A percentile compares a stretch with the other conserved stretches of the same genome.
Conservation (phyloP, 1,140 invertebrate species). For the Contarinia nasturtii region DNA sequence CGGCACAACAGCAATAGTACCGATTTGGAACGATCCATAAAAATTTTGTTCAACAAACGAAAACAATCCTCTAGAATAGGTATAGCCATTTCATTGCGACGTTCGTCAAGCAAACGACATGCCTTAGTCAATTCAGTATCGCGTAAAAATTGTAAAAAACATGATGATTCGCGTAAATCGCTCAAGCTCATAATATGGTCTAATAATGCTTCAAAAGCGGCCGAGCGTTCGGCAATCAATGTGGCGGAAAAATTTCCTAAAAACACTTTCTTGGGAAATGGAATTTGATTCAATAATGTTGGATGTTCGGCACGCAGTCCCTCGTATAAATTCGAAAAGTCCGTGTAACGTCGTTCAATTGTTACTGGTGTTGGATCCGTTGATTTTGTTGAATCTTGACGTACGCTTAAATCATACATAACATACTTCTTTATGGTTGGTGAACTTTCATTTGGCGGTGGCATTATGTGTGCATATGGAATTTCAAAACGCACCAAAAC, state of each 20-base stretch:
- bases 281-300: conserved; percentile 29
- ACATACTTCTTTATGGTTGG: conserved; percentile 39
- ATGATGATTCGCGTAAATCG: conserved; percentile 34
- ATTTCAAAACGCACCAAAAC: conserved; percentile 26
- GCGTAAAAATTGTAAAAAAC: conserved; percentile 47
- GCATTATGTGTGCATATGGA: conserved; percentile 24
- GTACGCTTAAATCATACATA: conserved; percentile 37
- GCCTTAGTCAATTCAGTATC: conserved; percentile 40
- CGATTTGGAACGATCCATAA: conserved; percentile 44
- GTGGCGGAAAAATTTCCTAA: conserved; percentile 56
- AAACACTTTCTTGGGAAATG: conserved; percentile 55
- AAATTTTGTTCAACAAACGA: conserved; percentile 50
- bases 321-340: conserved; percentile 49
- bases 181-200: conserved; percentile 34
- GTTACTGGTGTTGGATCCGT: conserved; percentile 36
- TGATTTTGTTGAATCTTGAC: conserved; percentile 25
- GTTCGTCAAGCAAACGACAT: conserved; percentile 33
- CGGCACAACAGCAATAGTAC: conserved; percentile 50
- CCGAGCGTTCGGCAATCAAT: conserved; percentile 45
- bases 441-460: conserved; percentile 14
- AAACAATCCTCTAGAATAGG: conserved; percentile 48
- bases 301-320: conserved; percentile 39
- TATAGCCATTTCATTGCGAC: conserved; percentile 40
- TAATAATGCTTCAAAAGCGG: conserved; percentile 49
- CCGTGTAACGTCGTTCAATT: conserved; percentile 53